phyloP scores from a whole-genome alignment of 2,797 vertebrate genomes.

The Sebastes miniatus region DNA sequence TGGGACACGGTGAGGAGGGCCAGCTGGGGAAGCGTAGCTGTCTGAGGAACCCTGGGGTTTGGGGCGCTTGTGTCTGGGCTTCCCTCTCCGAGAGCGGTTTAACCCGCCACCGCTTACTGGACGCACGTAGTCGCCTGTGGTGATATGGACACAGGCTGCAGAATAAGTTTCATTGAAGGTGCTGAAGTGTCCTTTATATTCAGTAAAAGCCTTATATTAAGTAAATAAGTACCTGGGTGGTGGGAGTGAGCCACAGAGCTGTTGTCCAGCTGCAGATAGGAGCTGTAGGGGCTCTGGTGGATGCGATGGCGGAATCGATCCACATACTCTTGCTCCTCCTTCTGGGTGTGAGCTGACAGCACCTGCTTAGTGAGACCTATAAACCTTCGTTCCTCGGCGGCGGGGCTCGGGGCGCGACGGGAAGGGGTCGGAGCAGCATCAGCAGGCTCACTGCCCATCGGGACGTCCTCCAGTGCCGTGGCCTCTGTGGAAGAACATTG shows the following conservation, averaged over 20 bases:
- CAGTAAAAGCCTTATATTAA: background rate
- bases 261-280: conserved; percentile 84
- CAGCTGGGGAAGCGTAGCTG: conserved; percentile 69
- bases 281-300: conserved; percentile 86
- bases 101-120: conserved; percentile 60
- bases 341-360: conserved; percentile 89
- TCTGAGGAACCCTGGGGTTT: conserved; percentile 79
- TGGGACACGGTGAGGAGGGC: conserved; percentile 37
- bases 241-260: conserved; percentile 78
- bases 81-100: conserved; percentile 79
- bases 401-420: conserved; percentile 52
- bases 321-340: conserved; percentile 90
- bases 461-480: conserved; percentile 82
- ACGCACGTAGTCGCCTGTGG: conserved; percentile 72
- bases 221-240: conserved; percentile 79
- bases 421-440: conserved; percentile 60
- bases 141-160: background rate
- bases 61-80: conserved; percentile 81
- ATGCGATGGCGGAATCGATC: conserved; percentile 86
- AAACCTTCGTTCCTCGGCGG: conserved; percentile 76
- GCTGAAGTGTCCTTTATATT: background rate
- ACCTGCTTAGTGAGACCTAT: conserved; percentile 88
- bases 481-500: conserved; percentile 73
- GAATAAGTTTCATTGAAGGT: background rate
- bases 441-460: conserved; percentile 79